phyloP scores from a whole-genome alignment of 2,797 vertebrate species.

The Anas georgica region DNA sequence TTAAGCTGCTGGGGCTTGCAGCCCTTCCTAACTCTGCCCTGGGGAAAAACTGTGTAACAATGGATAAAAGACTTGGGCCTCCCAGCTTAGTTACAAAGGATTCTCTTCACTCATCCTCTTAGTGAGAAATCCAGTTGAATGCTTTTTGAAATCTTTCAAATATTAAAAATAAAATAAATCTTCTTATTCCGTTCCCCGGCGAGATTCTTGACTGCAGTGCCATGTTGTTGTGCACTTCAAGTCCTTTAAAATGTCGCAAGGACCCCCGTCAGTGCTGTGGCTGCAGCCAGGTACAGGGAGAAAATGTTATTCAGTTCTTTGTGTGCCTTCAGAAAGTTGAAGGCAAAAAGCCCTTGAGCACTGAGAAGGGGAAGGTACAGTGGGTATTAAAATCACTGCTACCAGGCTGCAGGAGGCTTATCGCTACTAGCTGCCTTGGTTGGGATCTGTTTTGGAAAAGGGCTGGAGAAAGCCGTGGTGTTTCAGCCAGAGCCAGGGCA shows the following conservation, averaged over 20 bases:
- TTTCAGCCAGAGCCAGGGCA: background rate
- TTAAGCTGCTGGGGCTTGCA: constrained; percentile 61
- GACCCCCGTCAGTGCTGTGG: constrained; percentile 31
- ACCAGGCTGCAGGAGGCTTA: background rate
- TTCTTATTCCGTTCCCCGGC: constrained; percentile 27
- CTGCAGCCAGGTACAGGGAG: background rate
- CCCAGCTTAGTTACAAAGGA: constrained; percentile 50
- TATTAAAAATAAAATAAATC: constrained; percentile 64
- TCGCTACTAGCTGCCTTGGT: background rate
- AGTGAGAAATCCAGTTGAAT: constrained; percentile 73
- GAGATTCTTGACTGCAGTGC: constrained; percentile 44
- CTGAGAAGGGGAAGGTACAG: background rate
- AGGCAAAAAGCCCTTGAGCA: background rate
- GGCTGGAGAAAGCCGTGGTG: background rate
- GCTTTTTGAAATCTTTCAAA: constrained; percentile 61
- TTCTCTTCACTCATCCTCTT: constrained; percentile 63
- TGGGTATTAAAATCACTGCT: constrained; percentile 27
- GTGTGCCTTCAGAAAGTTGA: constrained; percentile 15
- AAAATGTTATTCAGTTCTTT: constrained; percentile 49
- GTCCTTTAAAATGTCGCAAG: constrained; percentile 17
- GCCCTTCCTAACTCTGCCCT: constrained; percentile 55
- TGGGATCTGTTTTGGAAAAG: background rate
- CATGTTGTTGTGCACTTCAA: constrained; percentile 46
- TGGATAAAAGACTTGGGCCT: constrained; percentile 67
- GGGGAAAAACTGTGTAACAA: constrained; percentile 53